Base-by-base conservation (phyloP, 2,797 vertebrate genomes). In the Acrocephalus scirpaceus region DNA sequence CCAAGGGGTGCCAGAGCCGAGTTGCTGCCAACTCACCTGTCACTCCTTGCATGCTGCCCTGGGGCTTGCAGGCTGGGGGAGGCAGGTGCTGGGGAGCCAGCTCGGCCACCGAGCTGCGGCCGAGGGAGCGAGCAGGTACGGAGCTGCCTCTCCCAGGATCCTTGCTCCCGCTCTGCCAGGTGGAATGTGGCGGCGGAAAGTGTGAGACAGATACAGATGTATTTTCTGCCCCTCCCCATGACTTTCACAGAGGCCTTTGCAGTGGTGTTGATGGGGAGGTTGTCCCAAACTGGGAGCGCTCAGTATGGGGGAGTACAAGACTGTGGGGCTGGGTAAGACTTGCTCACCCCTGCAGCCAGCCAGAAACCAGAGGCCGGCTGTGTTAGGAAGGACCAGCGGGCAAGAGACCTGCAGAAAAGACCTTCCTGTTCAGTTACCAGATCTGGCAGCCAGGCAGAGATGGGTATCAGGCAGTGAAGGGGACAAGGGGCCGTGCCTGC, bases 21-120 rank as follows among this genome's bases (percentile, higher is more conserved):
- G 44, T 7, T 58, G 92, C 88, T 97, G 95, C 95, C 95, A 97
- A 89, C 92, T 97, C 96, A 97, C 96, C 96, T 97, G 96, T 97
- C 94, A 78, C 74, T 95, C 95, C 74, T 93, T 78, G 77, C 74
- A 60, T 1, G 2, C 69, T 94, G 92, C 93, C 93, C 88, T 0
- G 0, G 83, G 95, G 88, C 90, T 78, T 0, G 3, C 27, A n/a
- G 86, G 86, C 70, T 73, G n/a, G 73, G 76, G 92, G 56, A 90
- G 90, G 94, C 88, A 95, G 92, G 90, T 90, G 92, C 83, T 92
- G 74, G 48, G 72, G 90, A 93, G 87, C 42, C 88, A 71, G 64
- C 42, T n/a, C 0, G 6, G 79, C 73, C 23, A 0, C 4, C 0
- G 5, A 77, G 86, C 86, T 6, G 8, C 12, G 88, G 86, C 80